Percentiles rank a stretch among this genome's conserved stretches.
phyloP scores from a whole-genome alignment of 2,797 vertebrate species.

The Anolis apletophallus region DNA sequence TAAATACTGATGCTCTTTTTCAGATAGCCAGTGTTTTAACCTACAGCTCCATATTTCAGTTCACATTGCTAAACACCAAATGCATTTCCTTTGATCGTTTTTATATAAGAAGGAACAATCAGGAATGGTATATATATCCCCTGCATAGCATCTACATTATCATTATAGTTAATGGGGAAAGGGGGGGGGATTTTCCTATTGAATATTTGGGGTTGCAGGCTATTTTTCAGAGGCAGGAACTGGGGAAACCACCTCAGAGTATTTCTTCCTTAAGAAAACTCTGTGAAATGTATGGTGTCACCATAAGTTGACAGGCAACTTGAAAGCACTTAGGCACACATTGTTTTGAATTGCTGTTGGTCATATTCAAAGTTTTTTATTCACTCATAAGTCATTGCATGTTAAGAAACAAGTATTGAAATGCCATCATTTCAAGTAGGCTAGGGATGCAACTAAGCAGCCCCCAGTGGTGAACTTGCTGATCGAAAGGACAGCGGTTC shows the following conservation, averaged over 20 bases:
- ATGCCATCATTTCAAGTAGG: no score
- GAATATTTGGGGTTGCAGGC: background rate
- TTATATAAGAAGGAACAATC: background rate
- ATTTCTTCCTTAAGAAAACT: no score
- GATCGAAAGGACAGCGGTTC: no score
- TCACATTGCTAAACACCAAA: background rate
- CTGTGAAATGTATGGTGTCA: no score
- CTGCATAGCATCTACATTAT: background rate
- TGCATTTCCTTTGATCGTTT: background rate
- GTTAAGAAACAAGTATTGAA: no score
- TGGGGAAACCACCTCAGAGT: no score
- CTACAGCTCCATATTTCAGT: background rate
- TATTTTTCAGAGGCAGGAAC: background rate
- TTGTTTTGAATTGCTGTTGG: no score
- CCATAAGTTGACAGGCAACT: background rate
- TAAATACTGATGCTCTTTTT: background rate
- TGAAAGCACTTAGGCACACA: no score
- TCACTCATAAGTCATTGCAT: no score
- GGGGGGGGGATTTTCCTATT: background rate
- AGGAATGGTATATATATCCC: background rate
- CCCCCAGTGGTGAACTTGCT: no score
- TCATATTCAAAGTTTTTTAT: no score
- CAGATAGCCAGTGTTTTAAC: background rate
- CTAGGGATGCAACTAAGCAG: background rate
- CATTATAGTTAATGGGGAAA: background rate